phyloP scores from a whole-genome alignment of 1,140 invertebrate genomes.

The Lepidostoma basale region DNA sequence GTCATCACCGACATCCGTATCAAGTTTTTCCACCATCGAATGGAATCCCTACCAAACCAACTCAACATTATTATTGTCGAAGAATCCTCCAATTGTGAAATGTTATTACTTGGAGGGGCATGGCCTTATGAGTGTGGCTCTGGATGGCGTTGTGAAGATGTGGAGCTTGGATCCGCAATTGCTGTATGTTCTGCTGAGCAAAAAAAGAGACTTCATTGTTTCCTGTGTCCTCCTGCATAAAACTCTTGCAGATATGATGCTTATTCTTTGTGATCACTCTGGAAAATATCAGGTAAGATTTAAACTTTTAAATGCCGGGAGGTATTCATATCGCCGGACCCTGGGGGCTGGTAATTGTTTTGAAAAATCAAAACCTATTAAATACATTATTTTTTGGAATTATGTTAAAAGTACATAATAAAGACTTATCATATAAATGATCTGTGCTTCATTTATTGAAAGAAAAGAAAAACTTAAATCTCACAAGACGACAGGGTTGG shows the following conservation, averaged over 20 bases:
- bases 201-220: slow-evolving; percentile 16
- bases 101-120: slow-evolving; percentile 28
- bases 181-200: slow-evolving; percentile 12
- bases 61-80: background rate
- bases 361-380: too few relatives aligned
- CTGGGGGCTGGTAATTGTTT: too few relatives aligned
- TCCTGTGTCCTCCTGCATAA: slow-evolving; percentile 29
- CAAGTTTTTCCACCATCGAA: slow-evolving; percentile 3
- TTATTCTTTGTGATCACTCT: slow-evolving; percentile 26
- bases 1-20: slow-evolving; percentile 25
- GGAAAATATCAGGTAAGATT: slow-evolving; percentile 37
- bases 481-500: too few relatives aligned
- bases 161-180: slow-evolving; percentile 31
- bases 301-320: too few relatives aligned
- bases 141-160: slow-evolving; percentile 33
- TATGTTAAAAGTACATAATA: too few relatives aligned
- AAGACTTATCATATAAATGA: too few relatives aligned
- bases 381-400: too few relatives aligned
- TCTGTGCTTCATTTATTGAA: too few relatives aligned
- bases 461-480: too few relatives aligned
- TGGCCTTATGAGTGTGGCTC: slow-evolving; percentile 29
- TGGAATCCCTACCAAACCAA: background rate
- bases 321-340: too few relatives aligned
- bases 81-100: slow-evolving; percentile 29
- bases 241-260: background rate